Percentiles rank a stretch among this genome's conserved stretches.
These are phyloP conservation scores for Poeciliopsis turrubarensis DNA, from an alignment of 2,113 vertebrate genomes.

Conservation along the genomic window DNA sequence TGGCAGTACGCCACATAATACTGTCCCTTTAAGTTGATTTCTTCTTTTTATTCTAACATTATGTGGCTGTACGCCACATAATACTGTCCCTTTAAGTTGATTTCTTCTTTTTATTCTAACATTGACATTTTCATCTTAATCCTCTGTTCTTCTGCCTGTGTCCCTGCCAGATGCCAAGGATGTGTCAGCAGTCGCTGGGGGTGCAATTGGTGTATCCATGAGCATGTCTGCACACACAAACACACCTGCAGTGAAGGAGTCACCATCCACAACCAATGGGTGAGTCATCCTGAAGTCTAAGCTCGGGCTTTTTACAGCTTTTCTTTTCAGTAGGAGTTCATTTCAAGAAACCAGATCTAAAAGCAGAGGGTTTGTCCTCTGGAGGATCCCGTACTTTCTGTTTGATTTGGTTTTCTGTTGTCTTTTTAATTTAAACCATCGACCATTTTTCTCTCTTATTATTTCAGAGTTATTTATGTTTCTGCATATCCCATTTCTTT, in stretches of 20 bases:
- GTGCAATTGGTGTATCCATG: slow-evolving; percentile 95
- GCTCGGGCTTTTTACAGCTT: not conserved
- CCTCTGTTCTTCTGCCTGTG: not conserved
- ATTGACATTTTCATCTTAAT: not conserved
- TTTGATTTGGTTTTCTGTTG: slow-evolving; percentile 19
- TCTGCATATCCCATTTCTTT: slow-evolving; percentile 31
- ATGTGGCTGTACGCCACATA: too few species aligned
- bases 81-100: not conserved
- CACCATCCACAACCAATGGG: slow-evolving; percentile 89
- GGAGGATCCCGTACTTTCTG: slow-evolving; percentile 3
- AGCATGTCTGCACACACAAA: slow-evolving; percentile 92
- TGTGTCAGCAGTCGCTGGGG: slow-evolving; percentile 94
- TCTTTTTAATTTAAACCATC: slow-evolving; percentile 15
- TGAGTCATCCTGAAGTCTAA: slow-evolving; percentile 65
- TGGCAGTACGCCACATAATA: too few species aligned
- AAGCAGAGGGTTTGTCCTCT: not conserved
- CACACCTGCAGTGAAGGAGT: slow-evolving; percentile 84
- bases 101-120: not conserved
- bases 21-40: not conserved
- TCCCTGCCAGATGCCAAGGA: slow-evolving; percentile 86
- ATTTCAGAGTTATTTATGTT: slow-evolving; percentile 36
- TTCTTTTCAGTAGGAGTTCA: not conserved
- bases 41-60: not conserved
- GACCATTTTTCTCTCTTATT: not conserved
- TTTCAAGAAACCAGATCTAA: not conserved